Percentiles rank a stretch among this genome's conserved stretches.
phyloP scores from a whole-genome alignment of 2,113 vertebrate genomes.

The Petrocephalus zakoni region DNA sequence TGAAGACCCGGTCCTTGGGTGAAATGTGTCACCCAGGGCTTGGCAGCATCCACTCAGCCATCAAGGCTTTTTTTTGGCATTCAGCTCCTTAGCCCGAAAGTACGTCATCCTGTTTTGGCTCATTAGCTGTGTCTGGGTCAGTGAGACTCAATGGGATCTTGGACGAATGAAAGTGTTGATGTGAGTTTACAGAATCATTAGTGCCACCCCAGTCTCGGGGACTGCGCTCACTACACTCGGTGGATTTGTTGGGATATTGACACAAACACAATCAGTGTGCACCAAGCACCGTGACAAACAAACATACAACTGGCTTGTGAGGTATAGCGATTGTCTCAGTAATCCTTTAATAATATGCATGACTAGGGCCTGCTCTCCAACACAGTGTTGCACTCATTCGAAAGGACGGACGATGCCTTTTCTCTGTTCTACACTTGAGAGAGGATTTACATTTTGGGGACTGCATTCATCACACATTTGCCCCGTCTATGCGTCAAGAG shows the following conservation, averaged over 20 bases:
- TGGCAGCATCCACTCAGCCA: neutral
- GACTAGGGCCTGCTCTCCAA: neutral
- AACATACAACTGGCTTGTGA: neutral
- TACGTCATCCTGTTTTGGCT: neutral
- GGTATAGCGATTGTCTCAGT: neutral
- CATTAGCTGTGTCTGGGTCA: neutral
- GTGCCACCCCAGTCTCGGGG: neutral
- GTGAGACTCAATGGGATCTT: neutral
- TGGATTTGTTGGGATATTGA: neutral
- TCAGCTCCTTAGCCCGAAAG: neutral
- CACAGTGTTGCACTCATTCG: neutral
- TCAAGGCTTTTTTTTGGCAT: neutral
- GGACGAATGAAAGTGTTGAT: neutral
- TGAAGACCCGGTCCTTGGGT: neutral
- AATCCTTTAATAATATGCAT: neutral
- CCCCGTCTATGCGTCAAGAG: neutral
- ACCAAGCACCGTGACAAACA: neutral
- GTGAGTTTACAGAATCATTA: neutral
- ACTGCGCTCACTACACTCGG: neutral
- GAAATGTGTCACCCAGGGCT: neutral
- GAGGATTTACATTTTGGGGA: neutral
- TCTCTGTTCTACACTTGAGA: neutral
- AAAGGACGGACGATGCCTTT: neutral
- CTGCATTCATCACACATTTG: neutral
- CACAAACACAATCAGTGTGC: neutral